Evolutionary conservation across 2,113 vertebrate species (phyloP), one percentile per base, ranked within the genome.

Genomic region (Tragelaphus strepsiceros): DNA sequence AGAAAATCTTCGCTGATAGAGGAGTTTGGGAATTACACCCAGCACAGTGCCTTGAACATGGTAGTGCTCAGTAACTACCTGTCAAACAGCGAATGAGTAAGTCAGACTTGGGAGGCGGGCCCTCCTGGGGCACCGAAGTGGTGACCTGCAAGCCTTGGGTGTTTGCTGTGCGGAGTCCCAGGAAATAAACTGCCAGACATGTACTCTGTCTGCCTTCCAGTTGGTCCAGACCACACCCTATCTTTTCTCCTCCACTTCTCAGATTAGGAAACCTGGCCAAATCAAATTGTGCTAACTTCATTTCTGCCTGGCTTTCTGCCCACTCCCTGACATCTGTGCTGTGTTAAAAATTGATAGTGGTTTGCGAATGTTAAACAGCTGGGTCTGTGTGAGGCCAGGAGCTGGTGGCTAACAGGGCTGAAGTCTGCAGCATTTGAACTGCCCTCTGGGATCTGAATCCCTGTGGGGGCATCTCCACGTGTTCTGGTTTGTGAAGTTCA

Each of bases 331-430:
- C 77, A 67, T 30, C 39, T 1, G 24, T 15, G 19, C 77, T 1
- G 0, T 53, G 59, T 64, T 91, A 61, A 92, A 62, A 71, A 87
- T 32, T 83, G 77, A 61, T 62, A 39, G 0, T 11, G 17, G 51
- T 86, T 80, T 80, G 56, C 82, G 89, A 86, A 87, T 62, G 67
- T 97, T 74, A 54, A 90, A 80, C 84, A 74, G 56, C 93, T 94
- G 88, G 46, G 19, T 67, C 49, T 35, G 2, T 7, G 3, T 11
- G 88, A 92, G 51, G 51, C 71, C 28, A 39, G 94, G n/a, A n/a
- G 53, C 58, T 77, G 74, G 39, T 7, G 54, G 83, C 91, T 39
- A 43, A 67, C 16, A 22, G 58, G 86, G 22, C 35, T n/a, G 85
- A 32, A 32, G 56, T 88, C 49, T 53, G 51, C 5, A n/a, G 67